These are phyloP conservation scores for Xylota segnis DNA, from an alignment of 2,888 invertebrate genomes.

Conservation along the genomic window DNA sequence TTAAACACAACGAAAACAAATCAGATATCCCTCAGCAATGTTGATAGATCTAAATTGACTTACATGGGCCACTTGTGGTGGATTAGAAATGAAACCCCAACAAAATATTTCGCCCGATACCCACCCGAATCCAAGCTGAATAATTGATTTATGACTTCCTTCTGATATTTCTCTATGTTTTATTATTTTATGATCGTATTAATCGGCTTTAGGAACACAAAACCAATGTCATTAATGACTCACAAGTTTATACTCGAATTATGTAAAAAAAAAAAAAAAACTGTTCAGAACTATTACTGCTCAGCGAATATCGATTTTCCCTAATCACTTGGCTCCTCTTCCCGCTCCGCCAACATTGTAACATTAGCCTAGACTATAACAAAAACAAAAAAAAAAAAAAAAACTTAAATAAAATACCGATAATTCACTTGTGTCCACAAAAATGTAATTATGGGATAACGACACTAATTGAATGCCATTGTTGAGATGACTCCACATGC, in stretches of 20 bases:
- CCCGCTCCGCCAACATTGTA: not conserved
- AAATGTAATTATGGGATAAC: slow-evolving; percentile 73
- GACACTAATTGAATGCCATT: slow-evolving; percentile 69
- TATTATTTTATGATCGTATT: no score
- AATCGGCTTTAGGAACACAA: not conserved
- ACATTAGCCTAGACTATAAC: not conserved
- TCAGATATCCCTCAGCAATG: no score
- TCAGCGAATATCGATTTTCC: slow-evolving; percentile 20
- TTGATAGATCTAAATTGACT: no score
- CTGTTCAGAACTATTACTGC: not conserved
- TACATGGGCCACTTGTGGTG: not conserved
- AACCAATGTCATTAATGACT: not conserved
- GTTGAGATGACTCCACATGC: slow-evolving; percentile 66
- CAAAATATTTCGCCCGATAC: not conserved
- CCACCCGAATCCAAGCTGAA: not conserved
- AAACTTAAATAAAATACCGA: slow-evolving; percentile 20
- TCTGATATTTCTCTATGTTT: not conserved
- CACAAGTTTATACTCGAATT: not conserved
- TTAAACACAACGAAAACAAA: no score
- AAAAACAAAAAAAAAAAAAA: not conserved
- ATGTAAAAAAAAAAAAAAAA: not conserved
- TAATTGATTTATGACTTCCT: slow-evolving; percentile 23
- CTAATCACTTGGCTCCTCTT: no score
- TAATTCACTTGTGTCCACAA: slow-evolving; percentile 62
- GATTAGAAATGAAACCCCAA: not conserved